A percentile compares a stretch with the other conserved stretches of the same genome.
These are phyloP conservation scores for Orbicella faveolata DNA, from an alignment of 64 coral and sea anemone genomes.

Conservation along the genomic window DNA sequence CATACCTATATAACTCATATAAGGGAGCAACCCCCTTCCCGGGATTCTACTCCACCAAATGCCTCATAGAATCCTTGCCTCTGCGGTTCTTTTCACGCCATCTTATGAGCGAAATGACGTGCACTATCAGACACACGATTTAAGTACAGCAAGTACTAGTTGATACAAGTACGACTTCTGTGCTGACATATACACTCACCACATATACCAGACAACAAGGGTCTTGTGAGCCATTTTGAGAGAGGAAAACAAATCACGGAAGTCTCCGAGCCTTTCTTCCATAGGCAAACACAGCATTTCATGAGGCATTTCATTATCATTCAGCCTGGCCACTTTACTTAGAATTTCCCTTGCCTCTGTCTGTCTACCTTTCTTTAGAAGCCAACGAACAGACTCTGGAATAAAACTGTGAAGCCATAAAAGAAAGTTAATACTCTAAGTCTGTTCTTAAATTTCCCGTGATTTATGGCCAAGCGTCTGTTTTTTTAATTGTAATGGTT, in stretches of 20 bases:
- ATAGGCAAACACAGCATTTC: constrained; percentile 4
- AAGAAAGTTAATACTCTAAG: neutral
- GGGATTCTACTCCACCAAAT: too few species aligned
- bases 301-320: constrained; percentile 30
- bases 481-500: too few species aligned
- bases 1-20: too few species aligned
- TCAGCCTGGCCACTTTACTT: constrained; percentile 11
- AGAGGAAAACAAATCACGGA: constrained; percentile 34
- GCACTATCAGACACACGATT: too few species aligned
- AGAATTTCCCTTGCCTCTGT: constrained; percentile 24
- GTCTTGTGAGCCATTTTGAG: constrained; percentile 43
- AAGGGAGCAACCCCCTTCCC: too few species aligned
- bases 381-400: constrained; percentile 61
- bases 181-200: neutral
- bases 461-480: too few species aligned
- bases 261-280: constrained; percentile 34
- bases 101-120: too few species aligned
- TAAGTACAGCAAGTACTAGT: too few species aligned
- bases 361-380: constrained; percentile 39
- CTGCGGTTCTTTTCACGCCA: too few species aligned
- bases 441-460: too few species aligned
- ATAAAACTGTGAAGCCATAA: constrained; percentile 24
- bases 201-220: constrained; percentile 18
- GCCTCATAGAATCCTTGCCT: too few species aligned
- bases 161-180: too few species aligned